phyloP scores from a whole-genome alignment of 2,113 vertebrate species.

The Calidris pygmaea region DNA sequence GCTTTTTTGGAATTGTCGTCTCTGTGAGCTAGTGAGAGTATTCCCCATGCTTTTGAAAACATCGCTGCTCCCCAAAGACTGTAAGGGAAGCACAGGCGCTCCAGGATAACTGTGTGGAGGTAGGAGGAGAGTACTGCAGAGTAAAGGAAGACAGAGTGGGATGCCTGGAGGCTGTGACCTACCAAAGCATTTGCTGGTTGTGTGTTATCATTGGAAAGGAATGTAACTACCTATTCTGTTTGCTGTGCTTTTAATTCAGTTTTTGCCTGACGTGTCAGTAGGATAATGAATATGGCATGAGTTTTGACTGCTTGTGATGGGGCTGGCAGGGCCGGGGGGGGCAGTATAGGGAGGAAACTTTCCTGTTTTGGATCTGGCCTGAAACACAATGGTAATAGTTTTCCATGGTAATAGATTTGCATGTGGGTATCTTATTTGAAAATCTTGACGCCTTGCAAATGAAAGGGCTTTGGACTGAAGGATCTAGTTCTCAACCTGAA shows the following conservation, averaged over 20 bases:
- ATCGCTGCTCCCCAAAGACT: background rate
- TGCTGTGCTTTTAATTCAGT: background rate
- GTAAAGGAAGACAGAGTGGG: background rate
- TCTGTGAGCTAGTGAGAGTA: background rate
- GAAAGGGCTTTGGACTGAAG: background rate
- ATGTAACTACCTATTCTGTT: background rate
- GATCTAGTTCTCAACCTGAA: background rate
- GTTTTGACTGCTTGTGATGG: background rate
- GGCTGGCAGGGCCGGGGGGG: background rate
- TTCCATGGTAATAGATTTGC: background rate
- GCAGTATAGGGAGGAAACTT: background rate
- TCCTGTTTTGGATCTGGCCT: background rate
- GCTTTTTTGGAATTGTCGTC: background rate
- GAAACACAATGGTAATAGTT: background rate
- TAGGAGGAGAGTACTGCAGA: background rate
- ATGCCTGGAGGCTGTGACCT: background rate
- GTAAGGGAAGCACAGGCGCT: background rate
- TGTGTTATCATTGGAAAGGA: background rate
- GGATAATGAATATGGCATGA: background rate
- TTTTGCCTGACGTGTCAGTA: background rate
- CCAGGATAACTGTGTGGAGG: background rate
- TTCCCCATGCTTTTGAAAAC: background rate
- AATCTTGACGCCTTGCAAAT: slow-evolving; percentile 24
- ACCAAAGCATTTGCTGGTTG: background rate
- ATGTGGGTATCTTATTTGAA: background rate